A percentile compares a stretch with the other conserved stretches of the same genome.
Conservation (phyloP, 2,888 invertebrate species). For the Hyppa rectilinea region DNA sequence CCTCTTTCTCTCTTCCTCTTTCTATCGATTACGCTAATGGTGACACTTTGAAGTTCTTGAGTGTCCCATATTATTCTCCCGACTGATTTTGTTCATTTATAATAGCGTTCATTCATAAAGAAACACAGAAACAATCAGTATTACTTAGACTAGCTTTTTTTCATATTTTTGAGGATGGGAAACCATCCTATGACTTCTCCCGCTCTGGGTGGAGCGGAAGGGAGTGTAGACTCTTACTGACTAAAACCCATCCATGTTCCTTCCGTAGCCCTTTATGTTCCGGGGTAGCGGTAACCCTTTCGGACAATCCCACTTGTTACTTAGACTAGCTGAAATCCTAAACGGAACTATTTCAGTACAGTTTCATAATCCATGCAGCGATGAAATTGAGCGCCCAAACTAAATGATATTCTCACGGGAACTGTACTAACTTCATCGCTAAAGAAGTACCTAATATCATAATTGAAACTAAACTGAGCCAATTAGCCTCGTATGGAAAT, state of each 20-base stretch:
- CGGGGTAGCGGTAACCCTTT: too few species aligned
- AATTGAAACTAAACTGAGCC: constrained; percentile 67
- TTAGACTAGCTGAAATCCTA: background rate
- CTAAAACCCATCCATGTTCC: too few species aligned
- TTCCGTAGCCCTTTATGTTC: too few species aligned
- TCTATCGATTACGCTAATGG: background rate
- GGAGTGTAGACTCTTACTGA: too few species aligned
- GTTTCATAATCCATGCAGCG: constrained; percentile 34
- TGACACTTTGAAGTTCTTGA: background rate
- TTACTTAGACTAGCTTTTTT: background rate
- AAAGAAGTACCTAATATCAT: constrained; percentile 64
- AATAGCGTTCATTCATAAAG: background rate
- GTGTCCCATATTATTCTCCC: background rate
- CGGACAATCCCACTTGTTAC: too few species aligned
- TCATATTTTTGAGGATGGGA: too few species aligned
- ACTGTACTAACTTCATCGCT: constrained; percentile 35
- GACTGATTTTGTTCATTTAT: background rate
- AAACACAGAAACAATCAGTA: background rate
- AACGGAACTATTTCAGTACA: constrained; percentile 19
- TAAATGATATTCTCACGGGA: constrained; percentile 38
- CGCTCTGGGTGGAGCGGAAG: too few species aligned
- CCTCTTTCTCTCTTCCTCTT: too few species aligned
- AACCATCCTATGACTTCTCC: too few species aligned
- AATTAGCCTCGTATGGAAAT: constrained; percentile 67
- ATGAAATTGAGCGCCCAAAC: constrained; percentile 28